A percentile compares a stretch with the other conserved stretches of the same genome.
Conservation (phyloP, 2,797 vertebrate species). For the Muraenolepis orangiensis region DNA sequence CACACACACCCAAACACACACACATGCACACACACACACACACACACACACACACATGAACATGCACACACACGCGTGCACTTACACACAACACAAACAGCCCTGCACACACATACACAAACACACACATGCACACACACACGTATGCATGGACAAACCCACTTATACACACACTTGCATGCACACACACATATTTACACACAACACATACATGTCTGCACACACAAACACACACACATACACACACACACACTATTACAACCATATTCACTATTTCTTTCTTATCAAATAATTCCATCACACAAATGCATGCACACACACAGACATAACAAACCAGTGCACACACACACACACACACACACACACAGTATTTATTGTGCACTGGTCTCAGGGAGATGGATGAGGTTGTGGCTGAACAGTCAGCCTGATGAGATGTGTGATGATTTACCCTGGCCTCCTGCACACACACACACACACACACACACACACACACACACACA, state of each 20-base stretch:
- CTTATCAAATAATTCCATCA: too few species aligned
- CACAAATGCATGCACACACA: too few species aligned
- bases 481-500: slow-evolving; percentile 10
- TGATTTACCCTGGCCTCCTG: slow-evolving; percentile 45
- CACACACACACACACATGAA: slow-evolving; percentile 8
- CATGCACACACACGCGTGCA: not conserved
- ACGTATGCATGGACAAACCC: too few species aligned
- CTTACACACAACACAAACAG: too few species aligned
- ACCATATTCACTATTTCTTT: too few species aligned
- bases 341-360: too few species aligned
- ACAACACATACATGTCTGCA: slow-evolving; percentile 72
- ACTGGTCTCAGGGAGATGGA: too few species aligned
- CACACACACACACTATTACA: not conserved
- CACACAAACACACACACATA: slow-evolving; percentile 8
- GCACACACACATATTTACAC: not conserved
- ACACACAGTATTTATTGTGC: too few species aligned
- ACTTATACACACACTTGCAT: slow-evolving; percentile 7
- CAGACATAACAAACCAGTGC: too few species aligned
- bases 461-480: slow-evolving; percentile 65
- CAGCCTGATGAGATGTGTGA: not conserved
- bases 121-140: not conserved
- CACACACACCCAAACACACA: not conserved
- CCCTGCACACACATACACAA: slow-evolving; percentile 7
- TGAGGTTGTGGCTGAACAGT: not conserved
- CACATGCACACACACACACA: slow-evolving; percentile 64